Evolutionary conservation across 2,888 invertebrate genomes (phyloP).

Genomic region (Nymphalis polychloros): DNA sequence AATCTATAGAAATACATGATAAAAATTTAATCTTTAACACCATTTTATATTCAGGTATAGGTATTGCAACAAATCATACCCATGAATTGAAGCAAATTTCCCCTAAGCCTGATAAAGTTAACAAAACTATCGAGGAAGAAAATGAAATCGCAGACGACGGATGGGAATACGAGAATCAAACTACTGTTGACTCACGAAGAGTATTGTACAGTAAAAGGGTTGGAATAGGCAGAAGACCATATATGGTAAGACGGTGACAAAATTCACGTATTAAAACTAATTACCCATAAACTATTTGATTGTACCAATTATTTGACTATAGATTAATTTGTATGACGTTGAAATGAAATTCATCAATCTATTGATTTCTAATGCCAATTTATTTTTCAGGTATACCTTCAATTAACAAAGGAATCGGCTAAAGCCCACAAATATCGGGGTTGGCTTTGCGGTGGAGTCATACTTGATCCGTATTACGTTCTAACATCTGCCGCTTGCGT

Average conservation of each 20-base stretch:
- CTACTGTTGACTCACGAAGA: slow-evolving; percentile 63
- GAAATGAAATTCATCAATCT: no score
- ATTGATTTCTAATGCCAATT: no score
- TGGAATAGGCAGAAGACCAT: slow-evolving; percentile 60
- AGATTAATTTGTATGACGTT: neutral
- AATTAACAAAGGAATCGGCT: slow-evolving; percentile 72
- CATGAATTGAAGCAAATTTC: slow-evolving; percentile 20
- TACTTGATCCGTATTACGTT: slow-evolving; percentile 64
- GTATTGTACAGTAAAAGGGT: slow-evolving; percentile 67
- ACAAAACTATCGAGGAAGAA: slow-evolving; percentile 18
- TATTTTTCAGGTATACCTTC: slow-evolving; percentile 65
- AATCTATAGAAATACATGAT: no score
- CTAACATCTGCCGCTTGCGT: slow-evolving; percentile 76
- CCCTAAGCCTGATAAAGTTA: slow-evolving; percentile 9
- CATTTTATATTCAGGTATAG: slow-evolving; percentile 13
- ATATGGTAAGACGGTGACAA: slow-evolving; percentile 57
- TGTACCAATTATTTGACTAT: neutral
- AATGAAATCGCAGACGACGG: slow-evolving; percentile 60
- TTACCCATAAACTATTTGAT: neutral
- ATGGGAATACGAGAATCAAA: slow-evolving; percentile 69
- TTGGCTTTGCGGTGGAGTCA: slow-evolving; percentile 75
- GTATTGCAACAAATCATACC: slow-evolving; percentile 35
- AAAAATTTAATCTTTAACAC: no score
- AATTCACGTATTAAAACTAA: neutral
- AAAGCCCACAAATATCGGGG: slow-evolving; percentile 74